phyloP scores from a whole-genome alignment of 2,113 vertebrate species.

The Plectropomus leopardus region DNA sequence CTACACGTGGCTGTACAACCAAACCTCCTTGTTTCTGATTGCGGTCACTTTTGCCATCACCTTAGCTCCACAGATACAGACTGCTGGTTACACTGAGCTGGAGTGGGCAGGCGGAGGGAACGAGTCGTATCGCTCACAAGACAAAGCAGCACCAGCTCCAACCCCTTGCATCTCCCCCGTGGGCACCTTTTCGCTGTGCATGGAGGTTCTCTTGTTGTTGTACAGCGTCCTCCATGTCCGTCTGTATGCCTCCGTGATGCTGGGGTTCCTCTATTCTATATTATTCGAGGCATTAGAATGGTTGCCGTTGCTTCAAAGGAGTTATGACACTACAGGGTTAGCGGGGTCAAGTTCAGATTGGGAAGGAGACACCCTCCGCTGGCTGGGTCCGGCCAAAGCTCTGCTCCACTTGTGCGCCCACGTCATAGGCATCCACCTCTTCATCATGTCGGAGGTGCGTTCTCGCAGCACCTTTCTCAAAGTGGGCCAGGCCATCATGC shows the following conservation, averaged over 20 bases:
- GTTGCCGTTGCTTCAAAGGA: slow-evolving; percentile 84
- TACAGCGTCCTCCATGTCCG: slow-evolving; percentile 97
- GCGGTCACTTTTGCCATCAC: slow-evolving; percentile 91
- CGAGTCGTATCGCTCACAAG: slow-evolving; percentile 33
- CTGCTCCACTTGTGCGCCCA: slow-evolving; percentile 95
- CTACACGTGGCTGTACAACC: slow-evolving; percentile 91
- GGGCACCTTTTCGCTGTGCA: slow-evolving; percentile 96
- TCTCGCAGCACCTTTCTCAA: slow-evolving; percentile 98
- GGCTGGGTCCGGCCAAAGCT: slow-evolving; percentile 91
- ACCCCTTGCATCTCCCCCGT: slow-evolving; percentile 92
- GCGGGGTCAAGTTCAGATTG: neutral
- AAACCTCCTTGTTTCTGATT: slow-evolving; percentile 90
- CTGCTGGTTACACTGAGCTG: slow-evolving; percentile 75
- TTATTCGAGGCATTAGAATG: slow-evolving; percentile 94
- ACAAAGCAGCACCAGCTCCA: neutral
- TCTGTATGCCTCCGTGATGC: slow-evolving; percentile 92
- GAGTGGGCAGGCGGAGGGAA: slow-evolving; percentile 80
- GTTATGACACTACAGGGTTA: slow-evolving; percentile 28
- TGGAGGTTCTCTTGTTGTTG: slow-evolving; percentile 94
- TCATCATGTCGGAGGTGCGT: slow-evolving; percentile 97
- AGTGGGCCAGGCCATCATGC: slow-evolving; percentile 98
- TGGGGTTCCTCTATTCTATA: slow-evolving; percentile 93
- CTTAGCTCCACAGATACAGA: slow-evolving; percentile 91
- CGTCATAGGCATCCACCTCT: slow-evolving; percentile 94
- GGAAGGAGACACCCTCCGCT: slow-evolving; percentile 78